Evolutionary conservation across 1,140 invertebrate genomes (phyloP).

Genomic region (Leptinotarsa defecta): DNA sequence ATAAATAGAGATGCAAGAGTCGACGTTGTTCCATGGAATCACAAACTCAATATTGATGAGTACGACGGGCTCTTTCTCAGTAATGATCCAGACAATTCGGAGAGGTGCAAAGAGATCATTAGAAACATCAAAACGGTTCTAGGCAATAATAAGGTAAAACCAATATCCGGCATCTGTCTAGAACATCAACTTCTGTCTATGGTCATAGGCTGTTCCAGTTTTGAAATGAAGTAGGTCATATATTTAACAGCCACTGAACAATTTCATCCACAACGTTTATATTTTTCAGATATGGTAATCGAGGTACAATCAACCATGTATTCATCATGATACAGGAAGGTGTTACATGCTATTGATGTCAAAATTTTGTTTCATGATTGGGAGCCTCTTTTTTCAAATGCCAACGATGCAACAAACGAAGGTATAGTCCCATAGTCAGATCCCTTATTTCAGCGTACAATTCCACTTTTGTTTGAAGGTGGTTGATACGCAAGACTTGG

Average conservation of each 20-base stretch:
- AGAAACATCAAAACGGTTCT: too few relatives aligned
- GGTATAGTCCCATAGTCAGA: slow-evolving; percentile 82
- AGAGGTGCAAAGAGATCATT: too few relatives aligned
- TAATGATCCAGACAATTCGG: too few relatives aligned
- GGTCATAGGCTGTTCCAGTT: slow-evolving; percentile 85
- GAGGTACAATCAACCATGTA: slow-evolving; percentile 97
- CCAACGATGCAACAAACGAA: slow-evolving; percentile 74
- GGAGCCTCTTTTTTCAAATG: slow-evolving; percentile 91
- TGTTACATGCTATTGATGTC: slow-evolving; percentile 92
- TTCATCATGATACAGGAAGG: slow-evolving; percentile 78
- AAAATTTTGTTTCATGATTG: slow-evolving; percentile 74
- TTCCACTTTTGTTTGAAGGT: slow-evolving; percentile 99
- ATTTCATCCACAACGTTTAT: slow-evolving; percentile 6
- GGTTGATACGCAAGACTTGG: slow-evolving; percentile 94
- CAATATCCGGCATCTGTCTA: too few relatives aligned
- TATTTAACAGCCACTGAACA: background rate
- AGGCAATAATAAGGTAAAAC: too few relatives aligned
- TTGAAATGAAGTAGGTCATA: slow-evolving; percentile 84
- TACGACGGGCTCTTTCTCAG: too few relatives aligned
- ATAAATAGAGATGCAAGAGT: too few relatives aligned
- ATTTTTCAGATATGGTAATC: slow-evolving; percentile 88
- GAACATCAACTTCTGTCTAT: too few relatives aligned
- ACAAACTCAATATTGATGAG: too few relatives aligned
- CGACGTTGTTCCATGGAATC: too few relatives aligned
- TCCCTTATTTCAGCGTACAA: slow-evolving; percentile 93